phyloP scores from a whole-genome alignment of 2,113 vertebrate genomes.

The Prochilodus magdalenae region DNA sequence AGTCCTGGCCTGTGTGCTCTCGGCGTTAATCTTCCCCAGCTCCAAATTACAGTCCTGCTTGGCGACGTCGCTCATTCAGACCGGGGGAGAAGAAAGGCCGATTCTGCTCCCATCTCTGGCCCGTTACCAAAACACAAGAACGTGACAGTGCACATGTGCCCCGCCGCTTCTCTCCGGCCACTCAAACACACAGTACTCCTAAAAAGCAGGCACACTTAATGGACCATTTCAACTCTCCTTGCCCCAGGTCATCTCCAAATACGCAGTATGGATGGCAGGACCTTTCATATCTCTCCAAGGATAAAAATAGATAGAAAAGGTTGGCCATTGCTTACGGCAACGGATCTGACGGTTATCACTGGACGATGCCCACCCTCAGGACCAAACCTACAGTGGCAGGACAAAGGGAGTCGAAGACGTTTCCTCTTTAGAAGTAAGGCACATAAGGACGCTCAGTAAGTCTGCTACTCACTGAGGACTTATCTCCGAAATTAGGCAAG shows the following conservation, averaged over 20 bases:
- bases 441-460: background rate
- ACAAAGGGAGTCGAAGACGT: background rate
- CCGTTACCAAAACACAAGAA: slow-evolving; percentile 27
- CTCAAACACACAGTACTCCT: slow-evolving; percentile 40
- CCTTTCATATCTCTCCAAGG: slow-evolving; percentile 27
- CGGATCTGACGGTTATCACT: slow-evolving; percentile 16
- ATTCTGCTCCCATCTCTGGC: background rate
- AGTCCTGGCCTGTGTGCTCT: slow-evolving; percentile 34
- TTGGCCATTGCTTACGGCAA: slow-evolving; percentile 24
- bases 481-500: too few species aligned
- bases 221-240: slow-evolving; percentile 16
- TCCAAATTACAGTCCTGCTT: slow-evolving; percentile 51
- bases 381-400: background rate
- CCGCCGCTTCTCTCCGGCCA: background rate
- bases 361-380: slow-evolving; percentile 12
- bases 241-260: slow-evolving; percentile 16
- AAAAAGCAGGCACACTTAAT: slow-evolving; percentile 26
- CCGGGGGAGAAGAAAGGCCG: background rate
- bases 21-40: slow-evolving; percentile 53
- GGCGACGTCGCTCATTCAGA: slow-evolving; percentile 32
- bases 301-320: slow-evolving; percentile 27
- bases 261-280: slow-evolving; percentile 4
- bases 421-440: background rate
- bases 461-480: background rate
- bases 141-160: background rate